Percentiles rank a stretch among this genome's conserved stretches.
These are phyloP conservation scores for Chrysaora quinquecirrha DNA, from an alignment of 30 jellyfish, hydroid and myxozoan species.

Conservation along the genomic window DNA sequence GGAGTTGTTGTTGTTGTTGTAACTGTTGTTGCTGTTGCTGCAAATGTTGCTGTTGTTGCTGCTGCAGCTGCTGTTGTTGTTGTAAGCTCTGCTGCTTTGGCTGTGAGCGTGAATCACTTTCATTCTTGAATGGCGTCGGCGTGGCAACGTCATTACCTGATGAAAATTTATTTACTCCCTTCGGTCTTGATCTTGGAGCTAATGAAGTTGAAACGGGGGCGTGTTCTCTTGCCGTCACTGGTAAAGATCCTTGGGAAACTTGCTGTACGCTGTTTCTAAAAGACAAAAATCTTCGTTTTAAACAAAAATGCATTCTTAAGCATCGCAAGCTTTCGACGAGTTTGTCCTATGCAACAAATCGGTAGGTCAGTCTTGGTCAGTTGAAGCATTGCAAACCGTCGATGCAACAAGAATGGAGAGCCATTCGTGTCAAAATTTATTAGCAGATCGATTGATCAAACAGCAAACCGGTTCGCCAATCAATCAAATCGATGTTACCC, in stretches of 20 bases:
- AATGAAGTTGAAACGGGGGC: conserved; percentile 92
- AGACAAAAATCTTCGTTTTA: too few relatives aligned
- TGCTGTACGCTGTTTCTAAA: too few relatives aligned
- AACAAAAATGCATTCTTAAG: too few relatives aligned
- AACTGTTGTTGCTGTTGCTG: not conserved
- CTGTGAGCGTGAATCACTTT: conserved; percentile 18
- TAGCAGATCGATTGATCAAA: too few relatives aligned
- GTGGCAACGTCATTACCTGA: conserved; percentile 65
- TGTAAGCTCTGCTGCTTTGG: conserved; percentile 13
- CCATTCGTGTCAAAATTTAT: too few relatives aligned
- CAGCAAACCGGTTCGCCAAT: too few relatives aligned
- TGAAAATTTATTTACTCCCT: conserved; percentile 78
- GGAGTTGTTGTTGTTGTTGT: conserved; percentile 2
- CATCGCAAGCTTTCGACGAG: too few relatives aligned
- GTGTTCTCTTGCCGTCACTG: conserved; percentile 67
- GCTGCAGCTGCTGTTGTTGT: conserved; percentile 31
- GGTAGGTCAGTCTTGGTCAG: too few relatives aligned
- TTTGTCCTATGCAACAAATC: too few relatives aligned
- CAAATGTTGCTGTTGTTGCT: not conserved
- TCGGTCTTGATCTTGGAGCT: conserved; percentile 99
- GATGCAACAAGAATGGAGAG: too few relatives aligned
- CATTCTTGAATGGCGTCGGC: conserved; percentile 82
- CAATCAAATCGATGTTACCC: too few relatives aligned
- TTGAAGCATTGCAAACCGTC: too few relatives aligned
- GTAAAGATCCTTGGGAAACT: conserved; percentile 36